Base-by-base conservation (phyloP, 1,140 invertebrate genomes). In the Pentalonia nigronervosa region DNA sequence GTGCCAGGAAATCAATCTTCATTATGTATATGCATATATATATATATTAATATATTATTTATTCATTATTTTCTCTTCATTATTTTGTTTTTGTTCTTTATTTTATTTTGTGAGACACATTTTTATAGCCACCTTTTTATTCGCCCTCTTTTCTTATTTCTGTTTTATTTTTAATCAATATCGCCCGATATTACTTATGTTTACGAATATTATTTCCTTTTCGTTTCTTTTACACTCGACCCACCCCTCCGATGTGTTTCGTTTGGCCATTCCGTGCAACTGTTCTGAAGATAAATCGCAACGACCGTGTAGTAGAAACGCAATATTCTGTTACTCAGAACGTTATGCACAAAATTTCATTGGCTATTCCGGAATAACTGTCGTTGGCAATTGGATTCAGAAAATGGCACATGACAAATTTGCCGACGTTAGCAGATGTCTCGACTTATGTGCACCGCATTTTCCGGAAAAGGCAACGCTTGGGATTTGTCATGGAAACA, bases 211-310 rank as follows among this genome's bases (percentile, higher is more conserved):
- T 53, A 86, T 93, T 93, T 93, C 67, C 81, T 7, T 56, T 34
- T n/a, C 34, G 53, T 90, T 90, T 36, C 34, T 34, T 60, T 36
- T 56, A 41, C 50, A 14, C n/a, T n/a, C 30, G 11, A 4, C 4
- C 90, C 76, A n/a, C 91, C 45, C 25, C 34, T 23, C 47, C 89
- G 21, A 7, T 9, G 7, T 45, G 30, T 47, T 30, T 21, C 81
- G 81, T 90, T 90, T n/a, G 81, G 81, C 91, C 91, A 93, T 93
- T 93, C 91, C 91, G 91, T 41, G 81, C 91, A 93, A 93, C 91
- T 93, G 91, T 93, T 84, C 91, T 36, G 47, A 45, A 93, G 91
- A 93, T 93, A 93, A 93, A 93, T 93, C 76, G 76, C 91, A 92
- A 92, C 76, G 91, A 92, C 91, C 67, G 76, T 83, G 91, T 83